A percentile compares a stretch with the other conserved stretches of the same genome.
These are phyloP conservation scores for Leptodactylus fuscus DNA, from an alignment of 2,113 vertebrate genomes.

Conservation along the genomic window DNA sequence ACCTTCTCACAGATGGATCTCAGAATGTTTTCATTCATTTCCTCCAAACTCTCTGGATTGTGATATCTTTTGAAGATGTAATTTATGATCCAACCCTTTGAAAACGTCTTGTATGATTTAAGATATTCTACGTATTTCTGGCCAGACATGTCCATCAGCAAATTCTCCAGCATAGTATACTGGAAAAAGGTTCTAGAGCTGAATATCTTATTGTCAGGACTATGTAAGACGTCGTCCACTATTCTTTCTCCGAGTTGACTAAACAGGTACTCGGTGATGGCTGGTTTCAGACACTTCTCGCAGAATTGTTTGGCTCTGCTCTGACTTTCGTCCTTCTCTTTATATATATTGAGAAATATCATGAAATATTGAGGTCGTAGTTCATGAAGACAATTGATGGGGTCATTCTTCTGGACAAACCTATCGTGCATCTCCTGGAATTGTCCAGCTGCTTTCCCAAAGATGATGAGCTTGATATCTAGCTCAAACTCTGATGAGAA, in stretches of 20 bases:
- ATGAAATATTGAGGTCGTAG: no score
- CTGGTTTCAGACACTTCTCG: constrained; percentile 56
- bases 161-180: constrained; percentile 36
- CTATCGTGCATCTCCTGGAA: constrained; percentile 55
- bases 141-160: constrained; percentile 50
- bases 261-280: constrained; percentile 23
- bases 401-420: constrained; percentile 32
- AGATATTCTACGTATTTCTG: constrained; percentile 43
- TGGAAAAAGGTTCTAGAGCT: constrained; percentile 48
- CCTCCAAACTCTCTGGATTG: not conserved
- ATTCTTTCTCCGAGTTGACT: constrained; percentile 53
- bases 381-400: no score
- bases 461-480: constrained; percentile 50
- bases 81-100: constrained; percentile 58
- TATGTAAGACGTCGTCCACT: constrained; percentile 37
- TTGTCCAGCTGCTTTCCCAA: constrained; percentile 17
- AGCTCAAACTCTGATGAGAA: constrained; percentile 30
- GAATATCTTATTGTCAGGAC: not conserved
- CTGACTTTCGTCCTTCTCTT: constrained; percentile 21
- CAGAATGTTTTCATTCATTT: no score
- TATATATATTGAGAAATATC: constrained; percentile 28
- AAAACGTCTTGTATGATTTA: constrained; percentile 51
- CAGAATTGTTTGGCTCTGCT: constrained; percentile 46
- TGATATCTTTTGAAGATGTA: constrained; percentile 8
- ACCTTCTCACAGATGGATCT: no score